Evolutionary conservation across 2,888 invertebrate genomes (phyloP).

Genomic region (Volucella bombylans): DNA sequence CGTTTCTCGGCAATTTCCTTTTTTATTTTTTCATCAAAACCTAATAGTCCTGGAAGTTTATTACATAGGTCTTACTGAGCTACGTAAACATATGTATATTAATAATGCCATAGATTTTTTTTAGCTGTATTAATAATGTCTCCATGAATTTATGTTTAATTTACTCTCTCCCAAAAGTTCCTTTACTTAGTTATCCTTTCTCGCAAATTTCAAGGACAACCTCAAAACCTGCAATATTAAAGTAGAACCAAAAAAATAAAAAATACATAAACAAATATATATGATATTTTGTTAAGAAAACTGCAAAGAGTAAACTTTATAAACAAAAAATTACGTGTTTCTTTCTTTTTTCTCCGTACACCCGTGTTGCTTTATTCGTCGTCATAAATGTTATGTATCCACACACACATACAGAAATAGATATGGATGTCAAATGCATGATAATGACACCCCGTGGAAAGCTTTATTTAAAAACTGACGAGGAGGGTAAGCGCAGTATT

Average conservation of each 20-base stretch:
- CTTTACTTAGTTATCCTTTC: conserved; percentile 4
- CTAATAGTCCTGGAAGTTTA: too few relatives aligned
- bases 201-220: conserved; percentile 39
- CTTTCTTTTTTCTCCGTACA: conserved; percentile 54
- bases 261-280: conserved; percentile 28
- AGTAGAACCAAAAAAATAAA: conserved; percentile 34
- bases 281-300: conserved; percentile 34
- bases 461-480: conserved; percentile 92
- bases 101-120: too few relatives aligned
- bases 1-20: too few relatives aligned
- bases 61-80: too few relatives aligned
- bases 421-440: conserved; percentile 87
- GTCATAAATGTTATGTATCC: conserved; percentile 64
- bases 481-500: conserved; percentile 87
- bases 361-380: conserved; percentile 56
- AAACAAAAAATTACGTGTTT: conserved; percentile 31
- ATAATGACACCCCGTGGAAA: conserved; percentile 91
- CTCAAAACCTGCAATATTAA: conserved; percentile 2
- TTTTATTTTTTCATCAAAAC: too few relatives aligned
- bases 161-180: neutral
- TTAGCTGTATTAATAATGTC: neutral
- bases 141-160: conserved; percentile 6
- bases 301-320: conserved; percentile 1
- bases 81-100: too few relatives aligned
- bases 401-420: conserved; percentile 84